These are phyloP conservation scores for Fukomys damarensis DNA, from an alignment of 2,113 vertebrate species.

Conservation along the genomic window DNA sequence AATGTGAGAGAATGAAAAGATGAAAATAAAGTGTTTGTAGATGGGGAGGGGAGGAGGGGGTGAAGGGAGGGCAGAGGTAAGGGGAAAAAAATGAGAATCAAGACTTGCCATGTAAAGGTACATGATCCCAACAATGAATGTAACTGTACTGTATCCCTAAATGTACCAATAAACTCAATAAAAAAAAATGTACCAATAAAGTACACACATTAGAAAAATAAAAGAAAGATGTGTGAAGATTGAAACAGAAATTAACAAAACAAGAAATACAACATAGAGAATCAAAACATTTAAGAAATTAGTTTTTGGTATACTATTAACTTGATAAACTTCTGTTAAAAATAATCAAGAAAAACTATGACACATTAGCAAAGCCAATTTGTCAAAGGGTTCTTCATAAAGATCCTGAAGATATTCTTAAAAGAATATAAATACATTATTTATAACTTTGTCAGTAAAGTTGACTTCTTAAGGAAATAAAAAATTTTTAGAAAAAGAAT, in stretches of 20 bases:
- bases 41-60: too few species aligned
- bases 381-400: not conserved
- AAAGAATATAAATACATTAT: not conserved
- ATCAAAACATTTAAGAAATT: not conserved
- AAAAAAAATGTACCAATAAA: too few species aligned
- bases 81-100: too few species aligned
- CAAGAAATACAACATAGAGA: not conserved
- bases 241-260: not conserved
- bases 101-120: too few species aligned
- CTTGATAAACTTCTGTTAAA: not conserved
- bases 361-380: not conserved
- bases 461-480: not conserved
- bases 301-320: not conserved
- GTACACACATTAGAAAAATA: not conserved
- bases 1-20: too few species aligned
- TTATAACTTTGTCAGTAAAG: conserved; percentile 11
- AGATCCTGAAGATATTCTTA: not conserved
- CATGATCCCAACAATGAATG: too few species aligned
- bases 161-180: too few species aligned
- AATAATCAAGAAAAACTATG: not conserved
- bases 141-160: too few species aligned
- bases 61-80: too few species aligned
- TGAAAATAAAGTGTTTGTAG: too few species aligned
- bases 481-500: not conserved
- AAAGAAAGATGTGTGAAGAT: not conserved